Evolutionary conservation across 2,888 invertebrate genomes (phyloP), one percentile per base, ranked within the genome.

Genomic region (Resseliella maxima): DNA sequence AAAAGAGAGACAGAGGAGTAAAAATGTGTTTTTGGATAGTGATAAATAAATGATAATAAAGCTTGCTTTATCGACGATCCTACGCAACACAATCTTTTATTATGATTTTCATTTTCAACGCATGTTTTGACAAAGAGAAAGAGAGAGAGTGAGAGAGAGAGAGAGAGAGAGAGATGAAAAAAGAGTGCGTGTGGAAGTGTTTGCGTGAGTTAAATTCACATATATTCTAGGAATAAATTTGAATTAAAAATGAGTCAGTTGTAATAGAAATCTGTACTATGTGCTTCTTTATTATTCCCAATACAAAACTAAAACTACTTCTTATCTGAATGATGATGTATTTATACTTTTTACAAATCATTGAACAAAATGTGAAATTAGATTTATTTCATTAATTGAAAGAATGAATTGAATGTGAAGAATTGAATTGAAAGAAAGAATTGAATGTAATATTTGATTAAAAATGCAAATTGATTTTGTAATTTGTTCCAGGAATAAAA

Each of bases 291-390:
- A 41, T 41, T 41, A 8, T 8, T 41, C 12, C 41, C 6, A 8
- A 41, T 41, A 41, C 41, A 41, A 41, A 41, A 41, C 41, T 41
- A n/a, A 12, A 12, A 41, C 41, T 41, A 12, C 41, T 41, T 41
- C 41, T 41, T 41, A 41, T 41, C 6, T 41, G 41, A 41, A 41
- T 41, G 41, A 8, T 41, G 59, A 59, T 24, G 59, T 59, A 59
- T 59, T 59, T 59, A 59, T 59, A 59, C 59, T 59, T 59, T 59
- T 59, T 59, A 59, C 12, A 59, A 59, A 59, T 59, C 59, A 59
- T 59, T 59, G 59, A 59, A 12, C 59, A 59, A 59, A 59, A 59
- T 59, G 24, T 59, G 59, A 59, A 59, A 8, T n/a, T n/a, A n/a
- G n/a, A n/a, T n/a, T n/a, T n/a, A n/a, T n/a, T n/a, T n/a, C n/a